A percentile compares a stretch with the other conserved stretches of the same genome.
Conservation (phyloP, 2,797 vertebrate species). For the Sphenopsis melanotis region DNA sequence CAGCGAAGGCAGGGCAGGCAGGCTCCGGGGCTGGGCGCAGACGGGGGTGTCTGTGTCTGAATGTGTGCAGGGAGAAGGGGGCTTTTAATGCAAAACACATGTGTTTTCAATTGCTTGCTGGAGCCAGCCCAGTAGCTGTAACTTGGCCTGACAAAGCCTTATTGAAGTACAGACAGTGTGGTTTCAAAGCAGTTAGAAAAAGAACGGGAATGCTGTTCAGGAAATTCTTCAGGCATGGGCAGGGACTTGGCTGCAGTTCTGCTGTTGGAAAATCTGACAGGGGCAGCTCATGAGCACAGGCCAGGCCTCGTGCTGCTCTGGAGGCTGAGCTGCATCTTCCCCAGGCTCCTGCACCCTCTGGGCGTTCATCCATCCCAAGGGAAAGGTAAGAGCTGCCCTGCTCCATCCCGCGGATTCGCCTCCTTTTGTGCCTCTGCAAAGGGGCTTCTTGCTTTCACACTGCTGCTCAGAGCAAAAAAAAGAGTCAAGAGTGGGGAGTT, state of each 20-base stretch:
- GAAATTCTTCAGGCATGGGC: conserved; percentile 89
- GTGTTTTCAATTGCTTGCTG: conserved; percentile 84
- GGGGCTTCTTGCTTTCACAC: neutral
- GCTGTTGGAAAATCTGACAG: conserved; percentile 91
- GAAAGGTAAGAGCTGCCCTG: conserved; percentile 79
- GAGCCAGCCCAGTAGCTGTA: conserved; percentile 80
- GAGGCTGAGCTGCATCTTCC: conserved; percentile 32
- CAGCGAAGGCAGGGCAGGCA: neutral
- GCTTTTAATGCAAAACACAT: conserved; percentile 67
- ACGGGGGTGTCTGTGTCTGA: neutral
- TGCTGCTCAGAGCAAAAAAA: neutral
- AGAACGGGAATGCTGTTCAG: conserved; percentile 81
- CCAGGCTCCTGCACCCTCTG: neutral
- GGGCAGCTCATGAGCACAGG: conserved; percentile 76
- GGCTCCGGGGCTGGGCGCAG: neutral
- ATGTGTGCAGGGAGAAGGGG: conserved; percentile 23
- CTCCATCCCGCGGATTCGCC: neutral
- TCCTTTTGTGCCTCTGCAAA: neutral
- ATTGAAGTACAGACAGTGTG: conserved; percentile 74
- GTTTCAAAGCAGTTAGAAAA: conserved; percentile 79
- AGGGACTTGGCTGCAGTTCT: conserved; percentile 83
- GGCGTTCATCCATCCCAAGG: neutral
- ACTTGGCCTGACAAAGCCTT: conserved; percentile 76
- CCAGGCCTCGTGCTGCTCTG: conserved; percentile 81
- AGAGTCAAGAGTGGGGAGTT: neutral